Conservation (phyloP, 1,140 invertebrate species). For the Halyomorpha halys region DNA sequence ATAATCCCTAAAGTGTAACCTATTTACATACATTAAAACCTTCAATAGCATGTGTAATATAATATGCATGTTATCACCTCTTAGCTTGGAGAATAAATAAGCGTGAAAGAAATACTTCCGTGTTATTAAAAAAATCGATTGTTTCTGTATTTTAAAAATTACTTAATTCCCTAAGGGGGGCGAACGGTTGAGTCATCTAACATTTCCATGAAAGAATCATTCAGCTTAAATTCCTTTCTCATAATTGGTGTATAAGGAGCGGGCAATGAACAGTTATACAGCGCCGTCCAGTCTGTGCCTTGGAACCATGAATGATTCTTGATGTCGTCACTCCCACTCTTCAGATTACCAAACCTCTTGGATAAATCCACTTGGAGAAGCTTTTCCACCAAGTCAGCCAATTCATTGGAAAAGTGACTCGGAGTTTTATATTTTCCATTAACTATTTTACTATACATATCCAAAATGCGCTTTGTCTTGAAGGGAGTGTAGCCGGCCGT, state of each 20-base stretch:
- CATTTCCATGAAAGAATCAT: too few species aligned
- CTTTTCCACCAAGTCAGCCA: conserved; percentile 78
- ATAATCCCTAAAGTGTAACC: too few species aligned
- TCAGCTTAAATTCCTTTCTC: too few species aligned
- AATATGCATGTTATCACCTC: too few species aligned
- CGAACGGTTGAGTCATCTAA: too few species aligned
- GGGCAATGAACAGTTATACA: conserved; percentile 29
- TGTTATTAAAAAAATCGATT: too few species aligned
- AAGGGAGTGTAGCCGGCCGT: conserved; percentile 76
- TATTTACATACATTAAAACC: too few species aligned
- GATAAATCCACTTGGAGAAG: conserved; percentile 76
- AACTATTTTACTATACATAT: conserved; percentile 84
- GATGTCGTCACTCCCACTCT: conserved; percentile 59
- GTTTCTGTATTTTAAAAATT: too few species aligned
- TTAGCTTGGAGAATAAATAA: too few species aligned
- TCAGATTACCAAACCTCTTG: conserved; percentile 80
- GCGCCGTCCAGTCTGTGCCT: conserved; percentile 21
- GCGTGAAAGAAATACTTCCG: too few species aligned
- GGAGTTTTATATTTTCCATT: conserved; percentile 61
- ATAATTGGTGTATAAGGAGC: conserved; percentile 62
- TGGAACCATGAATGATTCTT: conserved; percentile 43
- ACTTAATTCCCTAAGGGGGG: too few species aligned
- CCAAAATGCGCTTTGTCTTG: conserved; percentile 70
- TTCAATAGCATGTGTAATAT: too few species aligned
- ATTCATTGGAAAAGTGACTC: conserved; percentile 52